A percentile compares a stretch with the other conserved stretches of the same genome.
Conservation (phyloP, 2,113 vertebrate genomes). For the Sander lucioperca region DNA sequence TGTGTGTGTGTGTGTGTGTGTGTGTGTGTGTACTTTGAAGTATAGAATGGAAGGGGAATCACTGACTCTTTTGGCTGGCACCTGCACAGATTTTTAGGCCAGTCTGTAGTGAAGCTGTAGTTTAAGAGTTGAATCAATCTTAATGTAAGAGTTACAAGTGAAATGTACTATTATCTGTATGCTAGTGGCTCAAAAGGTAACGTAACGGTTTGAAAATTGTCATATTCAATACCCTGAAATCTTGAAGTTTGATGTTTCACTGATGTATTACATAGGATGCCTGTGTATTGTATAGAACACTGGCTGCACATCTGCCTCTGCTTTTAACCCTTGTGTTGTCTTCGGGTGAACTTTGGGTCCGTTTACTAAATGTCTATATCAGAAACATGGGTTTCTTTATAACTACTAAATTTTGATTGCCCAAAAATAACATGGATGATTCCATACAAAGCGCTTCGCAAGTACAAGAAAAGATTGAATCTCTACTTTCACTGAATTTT, state of each 20-base stretch:
- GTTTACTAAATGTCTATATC: too few relatives aligned
- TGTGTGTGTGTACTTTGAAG: constrained; percentile 57
- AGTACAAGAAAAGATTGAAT: too few relatives aligned
- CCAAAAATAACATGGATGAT: too few relatives aligned
- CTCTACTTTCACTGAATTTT: too few relatives aligned
- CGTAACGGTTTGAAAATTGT: neutral
- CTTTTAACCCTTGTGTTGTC: too few relatives aligned
- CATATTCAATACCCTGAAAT: neutral
- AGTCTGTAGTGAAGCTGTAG: neutral
- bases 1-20: constrained; percentile 7
- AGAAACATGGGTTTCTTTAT: too few relatives aligned
- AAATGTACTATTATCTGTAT: neutral
- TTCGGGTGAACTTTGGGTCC: too few relatives aligned
- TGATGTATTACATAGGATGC: neutral
- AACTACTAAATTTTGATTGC: too few relatives aligned
- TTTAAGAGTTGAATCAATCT: neutral
- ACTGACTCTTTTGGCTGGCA: neutral
- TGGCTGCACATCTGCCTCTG: neutral
- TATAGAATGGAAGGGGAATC: constrained; percentile 15
- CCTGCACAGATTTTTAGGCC: neutral
- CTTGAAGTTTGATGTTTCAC: neutral
- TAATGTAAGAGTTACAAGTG: neutral
- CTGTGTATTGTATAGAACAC: neutral
- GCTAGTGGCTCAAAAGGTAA: neutral
- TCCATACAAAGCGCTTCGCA: too few relatives aligned